Percentiles rank a stretch among this genome's conserved stretches.
phyloP scores from a whole-genome alignment of 2,888 invertebrate species.

The Chalcis sispes region DNA sequence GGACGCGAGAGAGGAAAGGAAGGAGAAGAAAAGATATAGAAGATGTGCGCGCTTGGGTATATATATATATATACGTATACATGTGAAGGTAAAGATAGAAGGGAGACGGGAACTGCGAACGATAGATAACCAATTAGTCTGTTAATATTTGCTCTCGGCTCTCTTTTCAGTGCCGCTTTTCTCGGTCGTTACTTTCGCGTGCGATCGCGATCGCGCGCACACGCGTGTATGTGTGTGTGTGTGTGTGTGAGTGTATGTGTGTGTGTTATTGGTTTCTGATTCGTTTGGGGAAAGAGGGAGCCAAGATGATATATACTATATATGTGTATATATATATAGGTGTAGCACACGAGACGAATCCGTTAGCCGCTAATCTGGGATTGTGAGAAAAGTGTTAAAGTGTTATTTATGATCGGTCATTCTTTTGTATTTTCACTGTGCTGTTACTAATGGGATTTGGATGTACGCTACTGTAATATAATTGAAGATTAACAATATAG shows the following conservation, averaged over 20 bases:
- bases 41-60: too few relatives aligned
- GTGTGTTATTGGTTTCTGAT: too few relatives aligned
- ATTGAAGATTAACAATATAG: too few relatives aligned
- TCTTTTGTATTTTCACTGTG: background rate
- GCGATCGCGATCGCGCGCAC: too few relatives aligned
- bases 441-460: background rate
- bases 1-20: constrained; percentile 8
- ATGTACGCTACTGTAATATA: too few relatives aligned
- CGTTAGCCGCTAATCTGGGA: constrained; percentile 18
- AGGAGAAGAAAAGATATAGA: too few relatives aligned
- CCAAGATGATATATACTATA: background rate
- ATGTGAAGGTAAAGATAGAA: background rate
- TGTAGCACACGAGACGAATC: background rate
- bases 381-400: constrained; percentile 19
- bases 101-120: constrained; percentile 38
- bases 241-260: too few relatives aligned
- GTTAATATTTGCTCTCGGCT: constrained; percentile 53
- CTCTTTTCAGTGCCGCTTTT: background rate
- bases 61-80: background rate
- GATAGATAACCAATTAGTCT: constrained; percentile 62
- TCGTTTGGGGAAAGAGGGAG: too few relatives aligned
- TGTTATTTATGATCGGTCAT: constrained; percentile 9
- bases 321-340: background rate
- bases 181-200: background rate
- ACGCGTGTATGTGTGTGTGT: too few relatives aligned